phyloP scores from a whole-genome alignment of 23 tunicate species.

The Oikopleura dioica region DNA sequence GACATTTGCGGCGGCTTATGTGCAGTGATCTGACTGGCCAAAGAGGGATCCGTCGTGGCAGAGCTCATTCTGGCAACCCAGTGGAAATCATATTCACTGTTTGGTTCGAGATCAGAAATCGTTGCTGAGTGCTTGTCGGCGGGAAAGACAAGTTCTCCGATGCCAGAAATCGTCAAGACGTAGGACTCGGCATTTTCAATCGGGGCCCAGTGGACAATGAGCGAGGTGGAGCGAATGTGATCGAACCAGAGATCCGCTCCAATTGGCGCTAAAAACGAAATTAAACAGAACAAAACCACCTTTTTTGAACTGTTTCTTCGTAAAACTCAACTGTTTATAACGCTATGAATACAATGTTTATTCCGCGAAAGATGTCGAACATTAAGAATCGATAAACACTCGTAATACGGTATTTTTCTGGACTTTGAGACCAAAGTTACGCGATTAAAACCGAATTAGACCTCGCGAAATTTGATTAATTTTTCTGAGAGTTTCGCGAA shows the following conservation, averaged over 20 bases:
- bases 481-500: no score
- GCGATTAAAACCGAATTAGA: no score
- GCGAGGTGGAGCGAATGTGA: neutral
- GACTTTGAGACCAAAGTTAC: no score
- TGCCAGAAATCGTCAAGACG: neutral
- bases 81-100: neutral
- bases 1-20: neutral
- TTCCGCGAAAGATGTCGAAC: no score
- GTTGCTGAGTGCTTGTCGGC: neutral
- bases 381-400: no score
- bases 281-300: no score
- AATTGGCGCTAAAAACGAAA: neutral
- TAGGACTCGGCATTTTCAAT: neutral
- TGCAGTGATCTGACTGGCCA: neutral
- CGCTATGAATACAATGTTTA: no score
- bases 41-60: neutral
- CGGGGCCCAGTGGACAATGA: neutral
- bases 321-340: no score
- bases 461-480: no score
- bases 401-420: no score
- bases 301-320: no score
- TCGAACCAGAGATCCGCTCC: conserved; percentile 8
- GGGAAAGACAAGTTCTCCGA: neutral
- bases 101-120: neutral
- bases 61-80: neutral